Base-by-base conservation (phyloP, 2,113 vertebrate species). In the Nyctibius bracteatus region DNA sequence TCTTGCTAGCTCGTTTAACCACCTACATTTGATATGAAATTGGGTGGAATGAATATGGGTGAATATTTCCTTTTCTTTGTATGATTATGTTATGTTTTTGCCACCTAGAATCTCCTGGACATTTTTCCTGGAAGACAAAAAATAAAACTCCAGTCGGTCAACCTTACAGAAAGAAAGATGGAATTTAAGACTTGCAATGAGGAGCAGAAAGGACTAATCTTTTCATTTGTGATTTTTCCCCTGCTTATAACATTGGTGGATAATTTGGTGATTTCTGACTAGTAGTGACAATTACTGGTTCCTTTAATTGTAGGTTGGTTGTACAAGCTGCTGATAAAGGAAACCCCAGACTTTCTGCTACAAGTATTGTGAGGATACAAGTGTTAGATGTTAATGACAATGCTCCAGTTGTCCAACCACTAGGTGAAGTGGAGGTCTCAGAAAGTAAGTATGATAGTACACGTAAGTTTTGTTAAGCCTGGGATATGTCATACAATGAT, bases 371-470 rank as follows among this genome's bases (percentile, higher is more conserved):
- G 93, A 97, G 91, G 90, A 97, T 99, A 94, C 98, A 98, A 49
- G 99, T 99, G 88, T 98, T 98, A 66, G 99, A 99, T 59, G 62
- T 98, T 91, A 99, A 99, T 61, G 99, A 99, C 97, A 99, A 99
- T 20, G 97, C 97, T 61, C 99, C 99, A 1, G 58, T 95, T 81
- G 97, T 99, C 55, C 98, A 98, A 12, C 97, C 97, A 21, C 97
- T 97, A 62, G 97, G 98, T 83, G 96, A 98, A 72, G 97, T 99
- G 52, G 71, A 98, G 57, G 97, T 99, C 90, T 94, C 98, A 84
- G 99, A 99, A 97, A 98, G 99, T 99, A 98, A 98, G 98, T 97
- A 39, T 93, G 74, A 62, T 58, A 20, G 8, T 37, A 41, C 49
- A 65, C 65, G 30, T 67, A 41, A 39, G 9, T 71, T 88, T 90